Percentiles rank a stretch among this genome's conserved stretches.
phyloP scores from a whole-genome alignment of 2,888 invertebrate genomes.

The Synergus laeviventris region DNA sequence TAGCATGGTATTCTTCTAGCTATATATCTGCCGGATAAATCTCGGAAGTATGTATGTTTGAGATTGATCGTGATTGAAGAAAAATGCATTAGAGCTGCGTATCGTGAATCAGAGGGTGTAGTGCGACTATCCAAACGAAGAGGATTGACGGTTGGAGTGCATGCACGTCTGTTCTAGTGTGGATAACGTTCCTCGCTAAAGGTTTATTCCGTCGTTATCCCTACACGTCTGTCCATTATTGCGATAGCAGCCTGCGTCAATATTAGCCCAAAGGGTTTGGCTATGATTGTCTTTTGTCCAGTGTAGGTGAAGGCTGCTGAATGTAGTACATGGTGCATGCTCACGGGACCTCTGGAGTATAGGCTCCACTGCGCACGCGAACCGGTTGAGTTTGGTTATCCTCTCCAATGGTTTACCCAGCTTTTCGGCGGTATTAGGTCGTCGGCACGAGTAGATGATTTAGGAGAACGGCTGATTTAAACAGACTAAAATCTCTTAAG shows the following conservation, averaged over 20 bases:
- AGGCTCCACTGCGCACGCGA: conserved; percentile 22
- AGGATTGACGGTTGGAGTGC: conserved; percentile 52
- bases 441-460: conserved; percentile 24
- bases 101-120: conserved; percentile 29
- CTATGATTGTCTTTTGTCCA: conserved; percentile 68
- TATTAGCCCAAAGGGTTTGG: conserved; percentile 72
- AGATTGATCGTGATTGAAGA: conserved; percentile 44
- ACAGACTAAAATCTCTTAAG: conserved; percentile 10
- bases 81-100: conserved; percentile 43
- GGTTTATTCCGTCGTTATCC: conserved; percentile 60
- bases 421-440: conserved; percentile 31
- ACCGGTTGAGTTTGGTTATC: conserved; percentile 24
- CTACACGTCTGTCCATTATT: conserved; percentile 69
- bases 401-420: conserved; percentile 38
- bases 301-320: background rate
- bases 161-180: conserved; percentile 44
- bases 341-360: conserved; percentile 18
- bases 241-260: conserved; percentile 70
- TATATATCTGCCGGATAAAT: background rate
- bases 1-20: background rate
- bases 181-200: conserved; percentile 28
- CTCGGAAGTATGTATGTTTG: conserved; percentile 10
- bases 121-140: conserved; percentile 47
- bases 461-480: conserved; percentile 1
- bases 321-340: conserved; percentile 28